Evolutionary conservation across 1,140 invertebrate species (phyloP), one percentile per base, ranked within the genome.

Genomic region (Homarus americanus): DNA sequence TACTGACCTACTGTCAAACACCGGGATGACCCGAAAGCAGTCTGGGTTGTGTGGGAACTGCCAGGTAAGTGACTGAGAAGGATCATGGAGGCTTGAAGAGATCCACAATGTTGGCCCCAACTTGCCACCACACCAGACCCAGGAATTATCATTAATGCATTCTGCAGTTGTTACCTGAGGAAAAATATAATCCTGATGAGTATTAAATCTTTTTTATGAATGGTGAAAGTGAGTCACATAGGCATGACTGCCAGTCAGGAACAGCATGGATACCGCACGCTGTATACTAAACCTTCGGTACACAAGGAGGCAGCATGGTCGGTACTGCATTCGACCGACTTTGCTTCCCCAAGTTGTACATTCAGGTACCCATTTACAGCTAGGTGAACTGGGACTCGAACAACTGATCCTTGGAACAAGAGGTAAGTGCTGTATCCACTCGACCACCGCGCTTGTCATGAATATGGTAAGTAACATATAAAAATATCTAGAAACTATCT

Each of bases 1-100:
- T 41, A 36, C 83, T 91, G 44, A 87, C 90, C 83, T 87, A 17
- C 63, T 83, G 34, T 91, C 76, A 79, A 36, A 79, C 0, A 91
- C 12, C 1, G 76, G 90, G 44, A 86, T 91, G 49, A 90, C 78
- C 28, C 88, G 40, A 58, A 24, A 32, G 87, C 79, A 90, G 17
- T 80, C 20, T 41, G 36, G 2, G n/a, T 32, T 20, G 7, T 78
- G 44, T 1, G 34, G 24, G 36, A 76, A 69, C 15, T 38, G 36
- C 88, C 79, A 83, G 69, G 82, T 75, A 10, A 78, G 44, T 10
- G 88, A 34, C 20, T 69, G 72, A 3, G 72, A 63, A 7, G 80
- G 80, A 17, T 84, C 15, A 28, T 83, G 80, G 10, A 90, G 88
- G 38, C 88, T 90, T 24, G 44, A 40, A 7, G 88, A 49, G 0